Percentiles rank a stretch among this genome's conserved stretches.
Conservation (phyloP, 2,113 vertebrate genomes). For the Phalacrocorax carbo region DNA sequence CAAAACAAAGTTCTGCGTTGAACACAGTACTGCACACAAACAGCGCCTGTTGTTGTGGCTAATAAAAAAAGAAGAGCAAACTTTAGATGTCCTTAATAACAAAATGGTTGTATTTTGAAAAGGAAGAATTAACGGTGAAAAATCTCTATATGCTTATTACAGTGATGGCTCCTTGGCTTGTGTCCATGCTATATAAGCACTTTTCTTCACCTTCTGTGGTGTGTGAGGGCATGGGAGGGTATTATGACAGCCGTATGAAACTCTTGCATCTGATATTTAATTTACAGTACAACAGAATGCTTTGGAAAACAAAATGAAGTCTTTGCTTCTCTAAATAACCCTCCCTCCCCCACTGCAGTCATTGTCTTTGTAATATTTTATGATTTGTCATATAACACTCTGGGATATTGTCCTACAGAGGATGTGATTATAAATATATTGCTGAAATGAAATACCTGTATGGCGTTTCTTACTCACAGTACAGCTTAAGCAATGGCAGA, state of each 20-base stretch:
- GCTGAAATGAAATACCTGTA: background rate
- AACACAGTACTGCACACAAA: background rate
- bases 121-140: background rate
- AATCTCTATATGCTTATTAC: background rate
- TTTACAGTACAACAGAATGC: background rate
- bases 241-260: background rate
- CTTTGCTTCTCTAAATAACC: slow-evolving; percentile 22
- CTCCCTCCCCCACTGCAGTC: background rate
- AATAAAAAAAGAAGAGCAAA: background rate
- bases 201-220: background rate
- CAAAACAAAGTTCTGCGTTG: background rate
- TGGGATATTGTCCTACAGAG: slow-evolving; percentile 14
- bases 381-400: slow-evolving; percentile 14
- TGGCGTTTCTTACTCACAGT: background rate
- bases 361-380: slow-evolving; percentile 27
- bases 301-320: slow-evolving; percentile 22
- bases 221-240: background rate
- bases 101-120: background rate
- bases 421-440: background rate
- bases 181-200: background rate
- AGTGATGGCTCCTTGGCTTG: background rate
- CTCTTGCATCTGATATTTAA: background rate
- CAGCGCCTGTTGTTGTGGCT: background rate
- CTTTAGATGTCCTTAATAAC: background rate
- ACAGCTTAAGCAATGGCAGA: background rate